phyloP scores from a whole-genome alignment of 2,888 invertebrate species.

The Halocaridina rubra region DNA sequence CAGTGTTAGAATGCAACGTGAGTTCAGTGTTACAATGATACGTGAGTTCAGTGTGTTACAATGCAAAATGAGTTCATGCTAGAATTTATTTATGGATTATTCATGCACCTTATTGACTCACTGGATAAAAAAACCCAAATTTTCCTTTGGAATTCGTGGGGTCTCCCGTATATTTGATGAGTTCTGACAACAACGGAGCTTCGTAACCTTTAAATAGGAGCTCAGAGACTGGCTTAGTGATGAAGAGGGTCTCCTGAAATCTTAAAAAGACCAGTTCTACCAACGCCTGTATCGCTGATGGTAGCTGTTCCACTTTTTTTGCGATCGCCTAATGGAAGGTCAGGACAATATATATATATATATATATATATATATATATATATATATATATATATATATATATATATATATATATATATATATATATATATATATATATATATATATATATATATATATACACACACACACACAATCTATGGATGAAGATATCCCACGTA shows the following conservation, averaged over 20 bases:
- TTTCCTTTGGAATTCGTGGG: slow-evolving; percentile 47
- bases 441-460: neutral
- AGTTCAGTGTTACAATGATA: too few relatives aligned
- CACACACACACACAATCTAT: neutral
- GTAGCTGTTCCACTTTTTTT: neutral
- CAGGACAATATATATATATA: too few relatives aligned
- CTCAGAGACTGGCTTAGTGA: slow-evolving; percentile 77
- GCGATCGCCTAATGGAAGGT: slow-evolving; percentile 65
- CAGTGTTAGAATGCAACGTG: too few relatives aligned
- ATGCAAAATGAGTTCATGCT: too few relatives aligned
- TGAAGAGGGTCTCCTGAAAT: slow-evolving; percentile 64
- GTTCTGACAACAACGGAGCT: slow-evolving; percentile 75
- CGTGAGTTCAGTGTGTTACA: too few relatives aligned
- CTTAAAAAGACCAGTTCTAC: slow-evolving; percentile 17
- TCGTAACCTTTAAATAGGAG: slow-evolving; percentile 84
- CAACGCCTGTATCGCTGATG: neutral
- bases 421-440: neutral
- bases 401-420: neutral
- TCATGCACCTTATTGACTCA: slow-evolving; percentile 29
- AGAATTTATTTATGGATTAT: too few relatives aligned
- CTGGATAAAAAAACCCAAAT: slow-evolving; percentile 60
- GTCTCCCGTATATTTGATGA: slow-evolving; percentile 36
- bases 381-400: neutral
- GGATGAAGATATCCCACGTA: too few relatives aligned
- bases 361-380: neutral